These are phyloP conservation scores for Azemiops feae DNA, from an alignment of 2,113 vertebrate species.

Conservation along the genomic window DNA sequence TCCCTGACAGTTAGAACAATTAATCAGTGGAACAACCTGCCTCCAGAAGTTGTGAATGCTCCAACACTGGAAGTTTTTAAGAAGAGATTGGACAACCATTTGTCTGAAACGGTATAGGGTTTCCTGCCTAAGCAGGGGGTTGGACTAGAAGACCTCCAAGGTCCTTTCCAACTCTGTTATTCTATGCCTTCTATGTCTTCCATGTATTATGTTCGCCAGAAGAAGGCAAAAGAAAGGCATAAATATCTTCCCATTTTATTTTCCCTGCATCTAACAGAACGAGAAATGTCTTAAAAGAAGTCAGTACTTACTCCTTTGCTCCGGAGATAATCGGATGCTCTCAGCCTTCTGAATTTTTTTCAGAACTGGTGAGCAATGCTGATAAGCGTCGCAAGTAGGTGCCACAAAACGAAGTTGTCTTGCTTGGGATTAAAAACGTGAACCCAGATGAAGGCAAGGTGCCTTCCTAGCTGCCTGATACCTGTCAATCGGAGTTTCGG, in stretches of 20 bases:
- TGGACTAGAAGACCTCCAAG: too few relatives aligned
- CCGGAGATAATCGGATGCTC: neutral
- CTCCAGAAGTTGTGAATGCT: too few relatives aligned
- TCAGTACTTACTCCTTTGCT: neutral
- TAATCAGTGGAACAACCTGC: too few relatives aligned
- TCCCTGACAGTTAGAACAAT: too few relatives aligned
- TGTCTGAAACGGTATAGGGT: too few relatives aligned
- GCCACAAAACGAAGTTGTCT: neutral
- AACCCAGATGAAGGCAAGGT: neutral
- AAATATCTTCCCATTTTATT: neutral
- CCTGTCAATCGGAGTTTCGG: slow-evolving; percentile 7
- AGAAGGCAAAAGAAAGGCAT: slow-evolving; percentile 13
- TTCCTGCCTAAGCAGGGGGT: too few relatives aligned
- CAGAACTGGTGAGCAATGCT: neutral
- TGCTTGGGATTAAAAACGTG: accelerated
- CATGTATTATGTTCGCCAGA: slow-evolving; percentile 34
- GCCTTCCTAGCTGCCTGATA: neutral
- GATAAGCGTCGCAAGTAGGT: neutral
- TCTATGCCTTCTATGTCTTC: too few relatives aligned
- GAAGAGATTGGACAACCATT: too few relatives aligned
- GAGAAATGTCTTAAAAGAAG: neutral
- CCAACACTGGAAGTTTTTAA: too few relatives aligned
- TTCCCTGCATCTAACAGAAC: neutral
- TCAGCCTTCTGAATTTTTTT: neutral
- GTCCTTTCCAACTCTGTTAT: too few relatives aligned